Evolutionary conservation across 2,888 invertebrate genomes (phyloP).

Genomic region (Platycheirus albimanus): DNA sequence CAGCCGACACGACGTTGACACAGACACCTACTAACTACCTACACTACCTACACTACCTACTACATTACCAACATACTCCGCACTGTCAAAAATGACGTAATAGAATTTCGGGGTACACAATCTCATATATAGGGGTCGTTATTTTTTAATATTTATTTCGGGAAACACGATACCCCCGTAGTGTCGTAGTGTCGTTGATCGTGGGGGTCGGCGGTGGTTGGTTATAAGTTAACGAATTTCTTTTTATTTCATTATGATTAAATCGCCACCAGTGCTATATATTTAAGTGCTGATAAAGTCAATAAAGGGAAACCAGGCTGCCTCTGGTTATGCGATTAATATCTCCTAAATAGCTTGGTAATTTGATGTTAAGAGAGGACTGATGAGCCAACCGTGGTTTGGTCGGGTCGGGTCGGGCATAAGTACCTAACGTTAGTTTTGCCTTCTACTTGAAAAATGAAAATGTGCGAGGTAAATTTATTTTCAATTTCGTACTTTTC

Average conservation of each 20-base stretch:
- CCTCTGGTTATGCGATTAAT: not conserved
- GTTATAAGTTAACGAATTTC: not conserved
- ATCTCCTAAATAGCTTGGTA: not conserved
- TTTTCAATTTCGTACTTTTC: no score
- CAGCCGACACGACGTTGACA: not conserved
- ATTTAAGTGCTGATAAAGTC: not conserved
- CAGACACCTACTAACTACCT: no score
- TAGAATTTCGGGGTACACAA: not conserved
- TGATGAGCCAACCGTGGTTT: not conserved
- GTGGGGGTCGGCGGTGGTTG: no score
- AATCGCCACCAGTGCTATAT: conserved; percentile 11
- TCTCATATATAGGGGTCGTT: not conserved
- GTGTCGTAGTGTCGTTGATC: no score
- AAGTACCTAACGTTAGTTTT: no score
- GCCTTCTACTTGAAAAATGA: not conserved
- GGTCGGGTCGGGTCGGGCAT: no score
- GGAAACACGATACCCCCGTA: not conserved
- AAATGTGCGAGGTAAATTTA: not conserved
- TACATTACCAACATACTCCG: no score
- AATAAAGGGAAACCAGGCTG: not conserved
- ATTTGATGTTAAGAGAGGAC: not conserved
- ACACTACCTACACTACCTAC: no score
- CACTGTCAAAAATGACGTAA: conserved; percentile 30
- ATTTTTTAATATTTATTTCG: not conserved
- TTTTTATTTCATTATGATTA: not conserved